Conservation (phyloP, 2,113 vertebrate genomes). For the Desmodus rotundus region DNA sequence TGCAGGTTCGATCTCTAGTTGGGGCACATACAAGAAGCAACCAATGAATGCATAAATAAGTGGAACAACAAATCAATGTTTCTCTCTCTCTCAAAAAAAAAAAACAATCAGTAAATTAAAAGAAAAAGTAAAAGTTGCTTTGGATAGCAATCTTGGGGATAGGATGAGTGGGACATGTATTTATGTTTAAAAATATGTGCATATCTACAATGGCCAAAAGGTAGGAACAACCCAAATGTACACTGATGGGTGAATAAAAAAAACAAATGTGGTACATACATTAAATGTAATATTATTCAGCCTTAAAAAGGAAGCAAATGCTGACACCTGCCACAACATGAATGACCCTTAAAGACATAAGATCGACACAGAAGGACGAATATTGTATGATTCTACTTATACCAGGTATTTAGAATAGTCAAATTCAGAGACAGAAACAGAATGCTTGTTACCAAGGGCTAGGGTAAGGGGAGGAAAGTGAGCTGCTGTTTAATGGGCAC, state of each 20-base stretch:
- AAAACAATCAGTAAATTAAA: no score
- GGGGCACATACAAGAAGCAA: no score
- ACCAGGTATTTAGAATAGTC: neutral
- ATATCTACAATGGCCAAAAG: neutral
- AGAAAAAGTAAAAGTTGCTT: neutral
- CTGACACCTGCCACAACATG: neutral
- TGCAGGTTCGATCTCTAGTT: no score
- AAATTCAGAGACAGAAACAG: neutral
- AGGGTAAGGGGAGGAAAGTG: neutral
- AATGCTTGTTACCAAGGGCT: neutral
- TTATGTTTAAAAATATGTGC: neutral
- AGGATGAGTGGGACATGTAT: neutral
- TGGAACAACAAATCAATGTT: no score
- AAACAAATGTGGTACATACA: neutral
- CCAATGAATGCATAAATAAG: no score
- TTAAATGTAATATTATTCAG: neutral
- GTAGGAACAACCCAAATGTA: neutral
- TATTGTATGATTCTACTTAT: neutral
- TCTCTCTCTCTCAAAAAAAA: no score
- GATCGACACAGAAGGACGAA: neutral
- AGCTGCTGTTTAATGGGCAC: neutral
- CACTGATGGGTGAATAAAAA: neutral
- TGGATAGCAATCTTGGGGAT: neutral
- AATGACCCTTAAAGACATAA: neutral
- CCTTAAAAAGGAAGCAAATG: neutral